These are phyloP conservation scores for Schrankia costaestrigalis DNA, from an alignment of 2,888 invertebrate species.

Conservation along the genomic window DNA sequence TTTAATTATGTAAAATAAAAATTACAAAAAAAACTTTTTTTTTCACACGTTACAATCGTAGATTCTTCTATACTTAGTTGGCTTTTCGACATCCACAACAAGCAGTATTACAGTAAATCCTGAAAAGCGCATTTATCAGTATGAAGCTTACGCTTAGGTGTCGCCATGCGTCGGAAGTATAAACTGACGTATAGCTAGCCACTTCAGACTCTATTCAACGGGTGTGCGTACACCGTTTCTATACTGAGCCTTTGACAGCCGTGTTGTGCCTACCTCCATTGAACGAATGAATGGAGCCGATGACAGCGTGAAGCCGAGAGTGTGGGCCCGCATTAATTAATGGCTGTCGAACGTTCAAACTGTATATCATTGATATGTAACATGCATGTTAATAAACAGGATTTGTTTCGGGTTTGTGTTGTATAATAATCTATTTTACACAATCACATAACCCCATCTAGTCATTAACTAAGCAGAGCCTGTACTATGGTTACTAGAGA, in stretches of 20 bases:
- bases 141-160: constrained; percentile 12
- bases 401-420: constrained; percentile 3
- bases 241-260: constrained; percentile 61
- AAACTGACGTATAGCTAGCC: constrained; percentile 47
- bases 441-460: no score
- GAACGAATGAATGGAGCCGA: constrained; percentile 67
- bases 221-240: constrained; percentile 50
- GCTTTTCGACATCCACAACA: no score
- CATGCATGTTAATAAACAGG: constrained; percentile 38
- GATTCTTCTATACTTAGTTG: no score
- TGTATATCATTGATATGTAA: constrained; percentile 43
- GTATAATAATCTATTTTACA: not conserved
- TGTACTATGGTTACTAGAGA: no score
- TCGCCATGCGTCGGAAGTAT: constrained; percentile 57
- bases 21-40: no score
- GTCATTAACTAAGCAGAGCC: no score
- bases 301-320: constrained; percentile 51
- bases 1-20: no score
- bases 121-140: constrained; percentile 34
- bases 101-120: no score
- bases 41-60: no score
- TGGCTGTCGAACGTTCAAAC: constrained; percentile 44
- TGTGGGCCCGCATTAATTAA: constrained; percentile 73
- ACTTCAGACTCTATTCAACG: constrained; percentile 74
- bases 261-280: constrained; percentile 55